Percentiles rank a stretch among this genome's conserved stretches.
phyloP scores from a whole-genome alignment of 2,888 invertebrate genomes.

The Buathra laborator region DNA sequence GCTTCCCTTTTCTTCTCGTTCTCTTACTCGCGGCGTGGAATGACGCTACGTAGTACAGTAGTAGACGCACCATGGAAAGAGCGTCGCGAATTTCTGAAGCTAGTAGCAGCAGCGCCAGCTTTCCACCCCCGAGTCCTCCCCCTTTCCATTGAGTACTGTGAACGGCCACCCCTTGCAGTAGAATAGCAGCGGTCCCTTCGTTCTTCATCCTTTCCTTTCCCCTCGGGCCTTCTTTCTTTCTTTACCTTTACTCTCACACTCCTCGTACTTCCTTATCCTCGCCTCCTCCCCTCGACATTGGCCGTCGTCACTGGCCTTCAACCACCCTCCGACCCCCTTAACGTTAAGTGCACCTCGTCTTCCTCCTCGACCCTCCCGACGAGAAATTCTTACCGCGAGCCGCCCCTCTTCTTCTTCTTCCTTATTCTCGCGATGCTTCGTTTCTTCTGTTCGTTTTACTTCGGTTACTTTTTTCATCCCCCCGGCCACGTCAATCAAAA shows the following conservation, averaged over 20 bases:
- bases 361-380: conserved; percentile 63
- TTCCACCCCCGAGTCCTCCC: conserved; percentile 13
- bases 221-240: conserved; percentile 52
- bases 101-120: conserved; percentile 48
- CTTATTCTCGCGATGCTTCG: not conserved
- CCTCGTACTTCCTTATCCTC: conserved; percentile 35
- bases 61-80: conserved; percentile 75
- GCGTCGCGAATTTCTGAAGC: conserved; percentile 75
- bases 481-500: conserved; percentile 68
- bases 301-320: conserved; percentile 57
- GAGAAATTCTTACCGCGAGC: conserved; percentile 74
- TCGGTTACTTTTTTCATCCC: not conserved
- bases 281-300: conserved; percentile 30
- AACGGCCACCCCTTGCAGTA: conserved; percentile 47
- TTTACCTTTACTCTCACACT: conserved; percentile 43
- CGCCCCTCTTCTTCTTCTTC: conserved; percentile 34
- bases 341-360: conserved; percentile 79
- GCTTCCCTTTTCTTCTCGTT: conserved; percentile 57
- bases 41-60: conserved; percentile 49
- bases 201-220: conserved; percentile 50
- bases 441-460: not conserved
- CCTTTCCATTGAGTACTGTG: conserved; percentile 8
- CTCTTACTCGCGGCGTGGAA: conserved; percentile 42
- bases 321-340: conserved; percentile 65
- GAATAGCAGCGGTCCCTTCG: conserved; percentile 47